A percentile compares a stretch with the other conserved stretches of the same genome.
Evolutionary conservation across 2,888 invertebrate genomes (phyloP).

Genomic region (Limenitis camilla): DNA sequence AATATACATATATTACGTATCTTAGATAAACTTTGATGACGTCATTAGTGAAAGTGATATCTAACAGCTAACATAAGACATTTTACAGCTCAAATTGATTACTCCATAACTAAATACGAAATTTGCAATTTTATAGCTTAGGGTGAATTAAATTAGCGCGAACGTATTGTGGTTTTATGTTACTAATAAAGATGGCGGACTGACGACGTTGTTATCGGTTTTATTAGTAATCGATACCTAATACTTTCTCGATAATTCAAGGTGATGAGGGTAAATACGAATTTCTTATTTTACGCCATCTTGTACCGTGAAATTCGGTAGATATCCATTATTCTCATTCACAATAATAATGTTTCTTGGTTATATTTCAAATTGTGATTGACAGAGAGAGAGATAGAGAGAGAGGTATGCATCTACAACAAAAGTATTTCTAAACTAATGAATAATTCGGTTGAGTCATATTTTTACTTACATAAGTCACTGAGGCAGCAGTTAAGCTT

Average conservation of each 20-base stretch:
- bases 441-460: too few species aligned
- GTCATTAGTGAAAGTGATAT: neutral
- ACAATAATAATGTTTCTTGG: too few species aligned
- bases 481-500: too few species aligned
- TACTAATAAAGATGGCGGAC: conserved; percentile 19
- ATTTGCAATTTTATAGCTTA: neutral
- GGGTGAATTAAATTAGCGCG: conserved; percentile 9
- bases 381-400: too few species aligned
- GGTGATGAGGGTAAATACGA: neutral
- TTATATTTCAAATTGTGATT: too few species aligned
- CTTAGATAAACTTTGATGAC: too few species aligned
- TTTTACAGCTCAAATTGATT: neutral
- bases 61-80: neutral
- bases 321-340: too few species aligned
- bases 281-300: neutral
- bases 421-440: too few species aligned
- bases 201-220: conserved; percentile 19
- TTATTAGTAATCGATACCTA: conserved; percentile 28
- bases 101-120: neutral
- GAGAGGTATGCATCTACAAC: too few species aligned
- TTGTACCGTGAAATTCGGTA: too few species aligned
- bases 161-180: conserved; percentile 14
- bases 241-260: conserved; percentile 3
- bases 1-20: too few species aligned
- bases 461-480: too few species aligned